Evolutionary conservation across 2,113 vertebrate genomes (phyloP), one percentile per base, ranked within the genome.

Genomic region (Prunella fulvescens): DNA sequence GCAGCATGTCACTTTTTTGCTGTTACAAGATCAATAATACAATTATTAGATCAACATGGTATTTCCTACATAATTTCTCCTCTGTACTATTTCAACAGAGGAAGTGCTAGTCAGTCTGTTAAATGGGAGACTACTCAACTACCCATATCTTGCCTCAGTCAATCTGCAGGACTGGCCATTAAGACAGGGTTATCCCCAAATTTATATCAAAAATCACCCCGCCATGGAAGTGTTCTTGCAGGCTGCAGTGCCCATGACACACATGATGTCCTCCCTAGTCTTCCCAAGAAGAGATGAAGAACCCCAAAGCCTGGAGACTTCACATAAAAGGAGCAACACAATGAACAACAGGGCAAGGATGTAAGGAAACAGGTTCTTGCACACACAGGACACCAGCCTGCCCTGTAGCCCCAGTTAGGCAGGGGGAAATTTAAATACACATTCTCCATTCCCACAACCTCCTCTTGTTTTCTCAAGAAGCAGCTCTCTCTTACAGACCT

Each of bases 151-250:
- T 83, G 33, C 19, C 40, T 70, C 3, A 0, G 28, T 4, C 24
- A 77, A 12, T 6, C 15, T 37, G 22, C 25, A 57, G 28, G 50
- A 26, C 6, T 29, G 50, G n/a, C 22, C 19, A 57, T 28, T 19
- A 35, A 42, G 7, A 19, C 4, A 57, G 11, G 12, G 7, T 42
- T 71, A 37, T 66, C 14, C 24, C 12, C 14, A 54, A 54, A 74
- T 22, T 54, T 47, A 4, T 17, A 54, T 7, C 19, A 60, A 51
- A 45, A 3, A 0, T 25, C 23, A 71, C 2, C 1, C 1, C 9
- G 4, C 28, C 5, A 10, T 1, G 5, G 19, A 64, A 22, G 7
- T 18, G 8, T 35, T 72, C 26, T 12, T 39, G 26, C 70, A 65
- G n/a, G 45, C 20, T 42, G 19, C 51, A 76, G 29, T 24, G 12